These are phyloP conservation scores for Cyanoderma ruficeps DNA, from an alignment of 2,113 vertebrate species.

Conservation along the genomic window DNA sequence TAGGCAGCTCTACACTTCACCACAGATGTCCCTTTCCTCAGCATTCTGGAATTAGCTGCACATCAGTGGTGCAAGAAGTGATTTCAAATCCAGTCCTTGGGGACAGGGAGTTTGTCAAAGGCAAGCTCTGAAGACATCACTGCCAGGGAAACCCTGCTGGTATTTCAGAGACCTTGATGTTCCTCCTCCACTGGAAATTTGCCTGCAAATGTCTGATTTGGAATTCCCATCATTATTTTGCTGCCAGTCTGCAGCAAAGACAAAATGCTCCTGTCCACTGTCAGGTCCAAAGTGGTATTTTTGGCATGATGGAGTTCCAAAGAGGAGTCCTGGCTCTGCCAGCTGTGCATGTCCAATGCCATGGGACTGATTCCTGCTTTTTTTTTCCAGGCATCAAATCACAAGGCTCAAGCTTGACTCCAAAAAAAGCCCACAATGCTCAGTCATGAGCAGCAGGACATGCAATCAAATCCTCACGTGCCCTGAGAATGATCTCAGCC, in stretches of 20 bases:
- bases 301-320: background rate
- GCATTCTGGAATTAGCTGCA: background rate
- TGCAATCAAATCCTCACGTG: background rate
- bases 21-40: background rate
- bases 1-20: background rate
- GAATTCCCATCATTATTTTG: background rate
- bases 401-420: background rate
- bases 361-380: background rate
- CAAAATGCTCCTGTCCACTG: background rate
- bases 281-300: background rate
- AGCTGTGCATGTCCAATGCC: background rate
- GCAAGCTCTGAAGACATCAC: background rate
- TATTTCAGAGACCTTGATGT: background rate
- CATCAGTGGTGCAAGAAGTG: background rate
- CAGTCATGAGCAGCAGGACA: background rate
- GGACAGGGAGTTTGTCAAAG: background rate
- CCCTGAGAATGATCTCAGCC: background rate
- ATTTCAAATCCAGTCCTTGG: background rate
- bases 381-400: background rate
- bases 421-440: background rate
- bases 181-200: background rate
- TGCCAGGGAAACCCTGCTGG: background rate
- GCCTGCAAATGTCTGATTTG: background rate
- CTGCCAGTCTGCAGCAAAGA: background rate
- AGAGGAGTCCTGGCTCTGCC: background rate